Base-by-base conservation (phyloP, 2,797 vertebrate genomes). In the Channallabes apus region DNA sequence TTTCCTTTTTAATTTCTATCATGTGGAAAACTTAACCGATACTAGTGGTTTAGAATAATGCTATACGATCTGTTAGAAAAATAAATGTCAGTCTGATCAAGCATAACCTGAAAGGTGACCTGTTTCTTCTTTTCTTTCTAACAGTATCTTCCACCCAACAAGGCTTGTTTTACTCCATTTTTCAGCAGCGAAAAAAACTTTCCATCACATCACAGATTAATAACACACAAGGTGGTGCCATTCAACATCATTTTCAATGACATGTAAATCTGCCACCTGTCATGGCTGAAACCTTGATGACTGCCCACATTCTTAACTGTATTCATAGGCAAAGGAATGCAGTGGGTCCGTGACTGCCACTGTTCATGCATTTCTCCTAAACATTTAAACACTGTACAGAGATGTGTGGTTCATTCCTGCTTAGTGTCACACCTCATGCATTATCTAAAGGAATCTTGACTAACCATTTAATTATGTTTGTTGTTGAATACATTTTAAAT, bases 101-200 rank as follows among this genome's bases (percentile, higher is more conserved):
- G 87, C 61, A 81, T 12, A 90, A 90, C 87, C 86, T 87, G 80
- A 87, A 15, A 24, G 24, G 81, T 85, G 20, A 84, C 85, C 76
- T 85, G 61, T 77, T 59, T 32, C 79, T 83, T 62, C 71, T 86
- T 87, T 80, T 75, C 75, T 56, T 82, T 84, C 80, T 46, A 67
- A 62, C 59, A 67, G 77, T 64, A 75, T 64, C 69, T 78, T 75
- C 80, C 71, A 76, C 38, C 76, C 73, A 62, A 56, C 24, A 78
- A 75, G 64, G 73, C 67, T 77, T 69, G 86, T 67, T 86, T 88
- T 62, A 67, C 84, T 86, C 85, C 65, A 89, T 80, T 90, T 72
- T 86, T 86, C 22, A 84, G 75, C 82, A 83, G 80, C 75, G 85
- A 87, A 84, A 86, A 88, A 84, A 27, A 54, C 61, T 85, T 89